These are phyloP conservation scores for Aphidius colemani DNA, from an alignment of 2,888 invertebrate species.

Conservation along the genomic window DNA sequence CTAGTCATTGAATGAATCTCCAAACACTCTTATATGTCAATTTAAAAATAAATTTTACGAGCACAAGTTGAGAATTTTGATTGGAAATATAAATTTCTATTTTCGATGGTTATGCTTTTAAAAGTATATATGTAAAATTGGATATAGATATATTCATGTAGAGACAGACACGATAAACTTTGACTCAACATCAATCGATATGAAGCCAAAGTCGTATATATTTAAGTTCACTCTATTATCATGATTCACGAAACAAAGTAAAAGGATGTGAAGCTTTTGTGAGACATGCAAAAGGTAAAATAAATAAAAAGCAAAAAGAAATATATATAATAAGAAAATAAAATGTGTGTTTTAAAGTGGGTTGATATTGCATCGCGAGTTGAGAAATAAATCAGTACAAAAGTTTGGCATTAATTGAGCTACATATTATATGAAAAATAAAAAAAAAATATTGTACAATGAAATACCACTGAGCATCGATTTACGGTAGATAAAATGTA, in stretches of 20 bases:
- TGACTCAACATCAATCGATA: background rate
- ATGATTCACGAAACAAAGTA: conserved; percentile 7
- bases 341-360: background rate
- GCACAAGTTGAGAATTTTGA: no score
- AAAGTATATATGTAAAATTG: background rate
- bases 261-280: background rate
- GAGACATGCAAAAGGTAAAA: background rate
- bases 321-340: background rate
- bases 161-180: background rate
- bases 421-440: conserved; percentile 50
- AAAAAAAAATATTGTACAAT: conserved; percentile 38
- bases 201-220: conserved; percentile 1
- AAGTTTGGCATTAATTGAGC: conserved; percentile 60
- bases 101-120: background rate
- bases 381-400: conserved; percentile 57
- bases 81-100: no score
- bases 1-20: background rate
- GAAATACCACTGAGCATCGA: conserved; percentile 57
- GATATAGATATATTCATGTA: background rate
- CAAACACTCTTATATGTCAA: background rate
- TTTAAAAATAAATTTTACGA: background rate
- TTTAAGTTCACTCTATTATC: conserved; percentile 7
- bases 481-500: conserved; percentile 60
- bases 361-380: conserved; percentile 36
- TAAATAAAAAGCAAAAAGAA: background rate